Percentiles rank a stretch among this genome's conserved stretches.
Evolutionary conservation across 1,140 invertebrate genomes (phyloP).

Genomic region (Gryllus bimaculatus): DNA sequence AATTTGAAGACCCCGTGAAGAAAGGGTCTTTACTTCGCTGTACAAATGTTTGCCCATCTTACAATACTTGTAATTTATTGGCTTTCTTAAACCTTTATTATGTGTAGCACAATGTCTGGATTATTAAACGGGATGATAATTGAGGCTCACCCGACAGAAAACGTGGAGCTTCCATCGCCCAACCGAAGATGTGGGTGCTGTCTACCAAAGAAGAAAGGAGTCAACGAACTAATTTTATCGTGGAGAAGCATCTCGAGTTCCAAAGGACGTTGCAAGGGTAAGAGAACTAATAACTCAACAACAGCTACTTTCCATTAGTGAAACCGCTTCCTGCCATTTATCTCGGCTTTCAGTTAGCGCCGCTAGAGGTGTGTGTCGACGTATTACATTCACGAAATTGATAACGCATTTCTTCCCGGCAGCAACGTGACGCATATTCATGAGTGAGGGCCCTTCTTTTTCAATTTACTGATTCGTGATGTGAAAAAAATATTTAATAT

Average conservation of each 20-base stretch:
- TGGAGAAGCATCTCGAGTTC: neutral
- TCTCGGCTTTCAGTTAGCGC: neutral
- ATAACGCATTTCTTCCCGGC: neutral
- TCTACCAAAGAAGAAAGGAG: neutral
- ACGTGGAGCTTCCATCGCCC: neutral
- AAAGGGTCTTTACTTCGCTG: too few relatives aligned
- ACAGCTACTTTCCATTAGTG: neutral
- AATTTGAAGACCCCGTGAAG: too few relatives aligned
- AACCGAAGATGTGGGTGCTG: neutral
- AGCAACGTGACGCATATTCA: neutral
- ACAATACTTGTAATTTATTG: too few relatives aligned
- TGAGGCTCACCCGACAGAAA: too few relatives aligned
- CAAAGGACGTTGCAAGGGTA: neutral
- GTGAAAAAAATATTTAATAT: neutral
- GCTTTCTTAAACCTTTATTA: too few relatives aligned
- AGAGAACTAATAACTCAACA: conserved; percentile 1
- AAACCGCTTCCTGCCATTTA: neutral
- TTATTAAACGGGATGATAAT: too few relatives aligned
- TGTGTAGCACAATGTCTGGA: too few relatives aligned
- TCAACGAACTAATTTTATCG: neutral
- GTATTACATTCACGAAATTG: conserved; percentile 1
- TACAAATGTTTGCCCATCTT: too few relatives aligned
- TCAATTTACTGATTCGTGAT: neutral
- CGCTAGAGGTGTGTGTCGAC: neutral
- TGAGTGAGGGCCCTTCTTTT: neutral